These are phyloP conservation scores for Drosophila anceps DNA, from an alignment of 2,888 invertebrate species.

Conservation along the genomic window DNA sequence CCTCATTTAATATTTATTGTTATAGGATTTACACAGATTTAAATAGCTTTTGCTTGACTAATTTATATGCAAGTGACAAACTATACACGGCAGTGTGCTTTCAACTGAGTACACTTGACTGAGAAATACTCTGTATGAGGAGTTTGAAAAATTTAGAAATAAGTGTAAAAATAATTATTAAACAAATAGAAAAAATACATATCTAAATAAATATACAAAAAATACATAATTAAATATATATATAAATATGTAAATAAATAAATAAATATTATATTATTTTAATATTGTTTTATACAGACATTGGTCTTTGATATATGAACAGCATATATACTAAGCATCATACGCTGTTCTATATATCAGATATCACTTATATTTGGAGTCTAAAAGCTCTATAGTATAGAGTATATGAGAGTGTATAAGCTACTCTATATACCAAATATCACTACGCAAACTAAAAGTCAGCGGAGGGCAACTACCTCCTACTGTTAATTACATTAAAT, in stretches of 20 bases:
- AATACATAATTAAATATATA: not conserved
- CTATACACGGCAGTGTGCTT: not conserved
- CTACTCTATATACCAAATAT: not conserved
- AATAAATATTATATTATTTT: not conserved
- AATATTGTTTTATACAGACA: no score
- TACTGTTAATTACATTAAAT: not conserved
- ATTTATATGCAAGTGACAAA: constrained; percentile 48
- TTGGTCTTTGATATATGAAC: no score
- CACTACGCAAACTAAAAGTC: not conserved
- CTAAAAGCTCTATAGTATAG: not conserved
- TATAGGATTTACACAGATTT: constrained; percentile 43
- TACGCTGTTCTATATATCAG: not conserved
- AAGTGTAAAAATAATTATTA: no score
- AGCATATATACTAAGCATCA: no score
- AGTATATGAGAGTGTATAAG: not conserved
- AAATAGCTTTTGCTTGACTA: constrained; percentile 31
- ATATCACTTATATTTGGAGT: not conserved
- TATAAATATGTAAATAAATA: not conserved
- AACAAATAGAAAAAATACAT: no score
- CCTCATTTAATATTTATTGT: constrained; percentile 38
- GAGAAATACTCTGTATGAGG: not conserved
- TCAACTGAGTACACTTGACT: not conserved
- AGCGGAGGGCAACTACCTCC: not conserved
- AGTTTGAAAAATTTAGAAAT: not conserved
- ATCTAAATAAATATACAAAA: no score